Evolutionary conservation across 2,888 invertebrate species (phyloP), one percentile per base, ranked within the genome.

Genomic region (Biston betularia): DNA sequence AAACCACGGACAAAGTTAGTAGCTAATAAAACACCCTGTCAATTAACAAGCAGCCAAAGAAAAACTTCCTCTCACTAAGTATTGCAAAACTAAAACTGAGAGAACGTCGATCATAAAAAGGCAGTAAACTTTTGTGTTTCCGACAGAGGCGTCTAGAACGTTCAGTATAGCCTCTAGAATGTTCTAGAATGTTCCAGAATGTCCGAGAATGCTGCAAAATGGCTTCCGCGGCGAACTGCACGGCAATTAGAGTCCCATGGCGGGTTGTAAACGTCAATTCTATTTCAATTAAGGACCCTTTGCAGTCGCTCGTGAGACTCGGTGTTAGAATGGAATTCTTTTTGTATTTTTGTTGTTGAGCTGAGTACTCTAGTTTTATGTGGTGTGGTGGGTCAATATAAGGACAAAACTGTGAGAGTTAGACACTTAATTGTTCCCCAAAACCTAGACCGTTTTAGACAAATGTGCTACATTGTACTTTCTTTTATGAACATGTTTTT

Each of bases 241-340:
- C 78, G 78, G 83, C 79, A 85, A 84, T 84, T 84, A 84, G 77
- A 75, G 74, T 75, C 75, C 78, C 80, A 73, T 75, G 68, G 73
- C 71, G 72, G 65, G 72, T 73, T 71, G 74, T 79, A 81, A 85
- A 82, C 78, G 84, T 85, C 86, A 82, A 83, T 87, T 85, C 79
- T 74, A 81, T 87, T 86, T 85, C 84, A 84, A 87, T 87, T 87
- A 87, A 77, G 79, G 70, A 69, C 78, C 80, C 76, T 80, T 81
- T 77, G 80, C 74, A 76, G 73, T 64, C 76, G 79, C 81, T 80
- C 4, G 55, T 55, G 53, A 49, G 62, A 60, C 54, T 44, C n/a
- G 57, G 82, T 80, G 82, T 80, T 80, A 69, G 77, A 76, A 71
- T 76, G 57, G 62, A 62, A 62, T 57, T 50, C 55, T 52, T 48